A percentile compares a stretch with the other conserved stretches of the same genome.
These are phyloP conservation scores for Philhelius pedissequus DNA, from an alignment of 2,888 invertebrate species.

Conservation along the genomic window DNA sequence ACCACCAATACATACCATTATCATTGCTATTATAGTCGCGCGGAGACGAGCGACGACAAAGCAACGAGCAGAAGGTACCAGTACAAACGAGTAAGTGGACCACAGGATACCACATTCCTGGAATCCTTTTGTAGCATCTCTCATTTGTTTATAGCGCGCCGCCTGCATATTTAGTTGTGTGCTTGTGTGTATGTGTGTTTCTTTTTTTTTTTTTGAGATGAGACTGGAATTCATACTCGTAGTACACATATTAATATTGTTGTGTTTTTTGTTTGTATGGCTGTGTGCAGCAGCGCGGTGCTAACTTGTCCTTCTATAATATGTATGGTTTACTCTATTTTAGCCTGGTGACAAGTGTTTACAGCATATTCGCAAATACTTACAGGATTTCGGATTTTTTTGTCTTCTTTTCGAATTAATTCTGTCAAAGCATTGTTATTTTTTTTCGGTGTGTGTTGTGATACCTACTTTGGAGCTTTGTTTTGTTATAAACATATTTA, in stretches of 20 bases:
- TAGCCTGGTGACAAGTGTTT: conserved; percentile 64
- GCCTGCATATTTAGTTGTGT: background rate
- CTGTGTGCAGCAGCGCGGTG: background rate
- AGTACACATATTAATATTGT: background rate
- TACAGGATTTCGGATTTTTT: conserved; percentile 16
- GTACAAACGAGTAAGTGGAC: conserved; percentile 66
- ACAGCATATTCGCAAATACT: conserved; percentile 52
- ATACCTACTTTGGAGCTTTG: background rate
- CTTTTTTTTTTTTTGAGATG: too few species aligned
- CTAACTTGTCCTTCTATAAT: conserved; percentile 29
- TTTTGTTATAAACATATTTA: background rate
- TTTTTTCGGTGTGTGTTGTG: background rate
- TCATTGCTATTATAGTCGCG: conserved; percentile 54
- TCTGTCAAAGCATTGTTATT: background rate
- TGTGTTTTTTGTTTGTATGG: background rate
- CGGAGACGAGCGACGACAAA: conserved; percentile 32
- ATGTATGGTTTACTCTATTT: conserved; percentile 32
- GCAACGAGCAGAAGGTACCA: conserved; percentile 21
- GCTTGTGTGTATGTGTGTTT: background rate
- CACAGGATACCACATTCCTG: conserved; percentile 62
- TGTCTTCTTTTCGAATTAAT: background rate
- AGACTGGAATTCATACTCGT: conserved; percentile 15
- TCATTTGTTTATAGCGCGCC: conserved; percentile 56
- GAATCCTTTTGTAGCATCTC: conserved; percentile 65
- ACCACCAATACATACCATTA: conserved; percentile 61